phyloP scores from a whole-genome alignment of 2,113 vertebrate species.

The Oncorhynchus tshawytscha region DNA sequence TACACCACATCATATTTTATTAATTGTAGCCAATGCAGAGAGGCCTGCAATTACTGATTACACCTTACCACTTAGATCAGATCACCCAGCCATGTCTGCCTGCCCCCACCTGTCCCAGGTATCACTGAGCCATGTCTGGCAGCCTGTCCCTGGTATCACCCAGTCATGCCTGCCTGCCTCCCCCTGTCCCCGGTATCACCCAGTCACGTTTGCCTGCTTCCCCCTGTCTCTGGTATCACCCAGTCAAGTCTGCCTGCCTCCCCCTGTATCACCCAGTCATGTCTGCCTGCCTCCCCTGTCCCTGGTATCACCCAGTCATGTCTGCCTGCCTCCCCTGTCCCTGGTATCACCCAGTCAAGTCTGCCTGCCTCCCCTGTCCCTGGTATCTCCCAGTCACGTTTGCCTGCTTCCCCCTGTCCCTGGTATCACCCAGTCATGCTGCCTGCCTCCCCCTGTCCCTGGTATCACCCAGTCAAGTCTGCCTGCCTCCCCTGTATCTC shows the following conservation, averaged over 20 bases:
- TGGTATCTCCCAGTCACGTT: no score
- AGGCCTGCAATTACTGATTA: constrained; percentile 59
- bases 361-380: neutral
- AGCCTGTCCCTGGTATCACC: no score
- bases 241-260: no score
- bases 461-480: constrained; percentile 43
- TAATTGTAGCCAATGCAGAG: constrained; percentile 65
- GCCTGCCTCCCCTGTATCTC: constrained; percentile 6
- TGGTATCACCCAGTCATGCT: no score
- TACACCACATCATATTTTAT: constrained; percentile 70
- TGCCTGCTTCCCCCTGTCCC: no score
- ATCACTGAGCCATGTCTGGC: no score
- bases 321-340: constrained; percentile 21
- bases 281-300: no score
- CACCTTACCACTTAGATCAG: constrained; percentile 48
- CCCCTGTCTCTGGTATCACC: no score
- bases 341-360: constrained; percentile 33
- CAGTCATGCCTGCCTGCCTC: no score
- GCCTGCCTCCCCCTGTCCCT: neutral
- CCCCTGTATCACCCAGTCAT: no score
- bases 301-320: constrained; percentile 37
- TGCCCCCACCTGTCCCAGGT: neutral
- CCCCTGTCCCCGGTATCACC: no score
- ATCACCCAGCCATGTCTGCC: constrained; percentile 46
- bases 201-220: no score